Percentiles rank a stretch among this genome's conserved stretches.
Conservation (phyloP, 2,113 vertebrate species). For the Promerops cafer region DNA sequence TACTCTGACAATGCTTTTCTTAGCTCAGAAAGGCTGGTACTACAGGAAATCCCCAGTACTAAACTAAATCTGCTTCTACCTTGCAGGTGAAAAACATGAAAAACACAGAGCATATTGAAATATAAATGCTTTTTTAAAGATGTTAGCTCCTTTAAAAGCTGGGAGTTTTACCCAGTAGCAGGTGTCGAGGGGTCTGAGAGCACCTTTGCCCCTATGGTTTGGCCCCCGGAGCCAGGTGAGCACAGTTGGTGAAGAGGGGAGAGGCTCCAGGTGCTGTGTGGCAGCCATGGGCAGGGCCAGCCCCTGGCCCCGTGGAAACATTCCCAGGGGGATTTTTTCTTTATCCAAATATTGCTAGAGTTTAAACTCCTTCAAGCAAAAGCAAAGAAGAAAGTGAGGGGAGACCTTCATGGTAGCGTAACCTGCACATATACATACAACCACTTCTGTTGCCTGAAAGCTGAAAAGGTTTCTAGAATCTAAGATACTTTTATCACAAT, state of each 20-base stretch:
- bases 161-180: neutral
- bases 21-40: neutral
- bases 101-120: neutral
- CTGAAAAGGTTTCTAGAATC: neutral
- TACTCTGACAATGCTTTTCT: neutral
- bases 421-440: neutral
- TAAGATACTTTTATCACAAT: neutral
- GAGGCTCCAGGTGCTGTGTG: neutral
- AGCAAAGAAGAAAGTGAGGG: neutral
- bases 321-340: neutral
- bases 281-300: fast-evolving
- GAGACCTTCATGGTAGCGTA: fast-evolving
- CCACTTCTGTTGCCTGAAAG: neutral
- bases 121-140: fast-evolving
- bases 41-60: neutral
- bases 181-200: neutral
- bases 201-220: fast-evolving
- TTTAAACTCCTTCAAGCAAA: neutral
- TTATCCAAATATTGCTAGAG: neutral
- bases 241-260: neutral
- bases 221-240: fast-evolving
- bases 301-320: no score
- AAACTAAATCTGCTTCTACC: neutral
- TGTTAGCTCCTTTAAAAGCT: neutral
- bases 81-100: neutral